Conservation (phyloP, 2,797 vertebrate genomes). For the Coilia nasus region DNA sequence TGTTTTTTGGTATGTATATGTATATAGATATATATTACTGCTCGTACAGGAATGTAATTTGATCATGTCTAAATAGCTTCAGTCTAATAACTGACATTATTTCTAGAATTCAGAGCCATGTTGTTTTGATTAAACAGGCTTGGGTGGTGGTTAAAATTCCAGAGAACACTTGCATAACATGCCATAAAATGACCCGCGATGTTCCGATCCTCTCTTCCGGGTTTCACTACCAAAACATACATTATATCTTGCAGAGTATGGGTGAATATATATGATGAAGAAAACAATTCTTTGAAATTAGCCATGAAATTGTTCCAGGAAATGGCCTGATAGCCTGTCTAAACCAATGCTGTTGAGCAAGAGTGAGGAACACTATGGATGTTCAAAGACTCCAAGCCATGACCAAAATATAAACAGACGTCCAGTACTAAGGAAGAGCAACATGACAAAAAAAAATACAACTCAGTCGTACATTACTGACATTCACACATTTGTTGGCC, state of each 20-base stretch:
- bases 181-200: neutral
- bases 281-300: neutral
- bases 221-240: neutral
- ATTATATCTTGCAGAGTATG: neutral
- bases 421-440: neutral
- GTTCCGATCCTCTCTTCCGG: neutral
- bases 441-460: neutral
- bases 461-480: neutral
- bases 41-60: neutral
- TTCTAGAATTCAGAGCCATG: neutral
- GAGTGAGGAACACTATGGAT: neutral
- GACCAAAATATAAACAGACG: neutral
- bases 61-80: neutral
- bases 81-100: neutral
- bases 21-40: too few relatives aligned
- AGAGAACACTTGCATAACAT: neutral
- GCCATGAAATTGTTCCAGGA: neutral
- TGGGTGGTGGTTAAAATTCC: conserved; percentile 14
- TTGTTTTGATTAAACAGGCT: conserved; percentile 16
- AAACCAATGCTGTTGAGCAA: neutral
- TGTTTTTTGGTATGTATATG: too few relatives aligned
- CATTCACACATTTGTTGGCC: neutral
- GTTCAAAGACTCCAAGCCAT: neutral
- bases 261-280: neutral
- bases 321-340: neutral